Conservation (phyloP, 1,140 invertebrate genomes). For the Protaetia brevitarsis region DNA sequence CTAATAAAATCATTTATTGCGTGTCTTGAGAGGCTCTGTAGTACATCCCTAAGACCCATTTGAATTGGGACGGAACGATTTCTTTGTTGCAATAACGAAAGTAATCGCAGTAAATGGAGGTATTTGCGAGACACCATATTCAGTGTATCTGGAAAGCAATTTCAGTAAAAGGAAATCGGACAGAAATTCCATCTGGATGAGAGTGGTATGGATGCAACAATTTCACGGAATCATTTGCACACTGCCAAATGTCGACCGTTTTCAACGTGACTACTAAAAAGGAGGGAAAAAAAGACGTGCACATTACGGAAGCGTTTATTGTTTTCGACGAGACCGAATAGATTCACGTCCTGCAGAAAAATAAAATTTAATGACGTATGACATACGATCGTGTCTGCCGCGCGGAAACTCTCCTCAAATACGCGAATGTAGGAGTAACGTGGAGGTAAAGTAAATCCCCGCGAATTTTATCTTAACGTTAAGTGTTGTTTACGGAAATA, state of each 20-base stretch:
- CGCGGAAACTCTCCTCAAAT: not conserved
- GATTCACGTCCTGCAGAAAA: not conserved
- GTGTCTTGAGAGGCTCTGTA: too few species aligned
- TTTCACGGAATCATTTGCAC: not conserved
- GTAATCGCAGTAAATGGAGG: not conserved
- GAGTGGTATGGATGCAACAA: not conserved
- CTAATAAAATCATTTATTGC: too few species aligned
- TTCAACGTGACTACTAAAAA: not conserved
- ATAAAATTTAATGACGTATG: slow-evolving; percentile 9
- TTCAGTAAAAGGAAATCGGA: slow-evolving; percentile 9
- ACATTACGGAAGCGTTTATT: slow-evolving; percentile 9
- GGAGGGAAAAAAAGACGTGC: not conserved
- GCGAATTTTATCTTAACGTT: not conserved
- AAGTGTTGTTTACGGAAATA: not conserved
- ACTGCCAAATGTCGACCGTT: not conserved
- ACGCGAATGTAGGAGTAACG: too few species aligned
- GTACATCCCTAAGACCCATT: too few species aligned
- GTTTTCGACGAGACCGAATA: not conserved
- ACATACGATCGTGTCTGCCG: too few species aligned
- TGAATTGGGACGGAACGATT: too few species aligned
- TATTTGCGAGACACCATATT: not conserved
- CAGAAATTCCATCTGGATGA: not conserved
- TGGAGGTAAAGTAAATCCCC: not conserved
- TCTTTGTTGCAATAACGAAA: not conserved
- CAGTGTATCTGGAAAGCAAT: not conserved